Percentiles rank a stretch among this genome's conserved stretches.
These are phyloP conservation scores for Haliaeetus leucogaster DNA, from an alignment of 2,113 vertebrate genomes.

Conservation along the genomic window DNA sequence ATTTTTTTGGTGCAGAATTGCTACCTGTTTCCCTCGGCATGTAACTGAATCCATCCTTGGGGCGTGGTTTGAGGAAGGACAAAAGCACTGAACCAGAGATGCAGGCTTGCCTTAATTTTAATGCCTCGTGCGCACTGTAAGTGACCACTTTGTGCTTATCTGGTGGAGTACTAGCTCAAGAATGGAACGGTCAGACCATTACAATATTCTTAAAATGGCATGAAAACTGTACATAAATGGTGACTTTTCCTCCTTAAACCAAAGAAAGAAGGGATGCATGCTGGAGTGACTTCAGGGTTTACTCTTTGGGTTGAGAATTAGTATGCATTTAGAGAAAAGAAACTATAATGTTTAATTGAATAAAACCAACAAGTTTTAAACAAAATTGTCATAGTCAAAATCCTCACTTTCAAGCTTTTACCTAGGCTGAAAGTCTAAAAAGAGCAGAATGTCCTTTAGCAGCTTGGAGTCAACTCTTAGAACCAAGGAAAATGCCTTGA, in stretches of 20 bases:
- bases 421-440: not conserved
- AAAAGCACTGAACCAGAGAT: not conserved
- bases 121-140: not conserved
- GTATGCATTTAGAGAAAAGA: not conserved
- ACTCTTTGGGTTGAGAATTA: not conserved
- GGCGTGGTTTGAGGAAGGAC: not conserved
- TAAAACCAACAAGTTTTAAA: not conserved
- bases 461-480: not conserved
- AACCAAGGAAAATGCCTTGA: not conserved
- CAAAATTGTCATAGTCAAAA: not conserved
- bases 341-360: not conserved
- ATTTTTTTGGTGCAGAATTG: not conserved
- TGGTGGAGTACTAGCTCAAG: not conserved
- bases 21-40: not conserved
- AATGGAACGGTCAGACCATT: not conserved
- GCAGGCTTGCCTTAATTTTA: not conserved
- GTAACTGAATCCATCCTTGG: not conserved
- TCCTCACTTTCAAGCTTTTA: not conserved
- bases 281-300: not conserved
- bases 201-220: not conserved
- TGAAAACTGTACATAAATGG: not conserved
- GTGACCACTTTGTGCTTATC: not conserved
- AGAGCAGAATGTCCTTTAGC: not conserved
- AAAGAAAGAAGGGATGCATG: not conserved
- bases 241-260: not conserved